Base-by-base conservation (phyloP, 2,113 vertebrate species). In the Archilochus colubris region DNA sequence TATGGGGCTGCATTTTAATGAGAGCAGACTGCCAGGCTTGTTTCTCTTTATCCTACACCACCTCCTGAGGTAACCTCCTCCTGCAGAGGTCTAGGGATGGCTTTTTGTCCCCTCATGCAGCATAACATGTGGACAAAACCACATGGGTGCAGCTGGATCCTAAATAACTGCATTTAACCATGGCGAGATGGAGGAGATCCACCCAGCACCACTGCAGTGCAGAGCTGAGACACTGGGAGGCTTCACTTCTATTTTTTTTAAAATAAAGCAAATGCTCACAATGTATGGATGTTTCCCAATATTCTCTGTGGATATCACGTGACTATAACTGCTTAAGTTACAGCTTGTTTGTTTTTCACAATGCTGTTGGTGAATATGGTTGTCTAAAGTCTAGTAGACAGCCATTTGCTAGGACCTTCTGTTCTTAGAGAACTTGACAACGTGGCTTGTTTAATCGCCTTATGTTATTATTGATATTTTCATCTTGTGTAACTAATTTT, bases 381-480 rank as follows among this genome's bases (percentile, higher is more conserved):
- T 91, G 80, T 82, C 89, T 88, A 3, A 63, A 85, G 75, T 23
- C 81, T 95, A 7, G 3, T 44, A 93, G 83, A 80, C 89, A 95
- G 74, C 62, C 92, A 80, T 95, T 92, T 95, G 93, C 88, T 82
- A 2, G n/a, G 89, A 23, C 94, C 94, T 96, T 97, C 96, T 97
- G 95, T 96, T 96, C 86, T 54, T 31, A 72, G 30, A 70, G 44
- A 70, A 89, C 81, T 30, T 63, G 89, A 85, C 94, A 87, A 33
- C 11, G 92, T 31, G 70, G 66, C 86, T 94, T 53, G 31, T 80
- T 91, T 70, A 84, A 55, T 64, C 1, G 70, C 91, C 94, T 82
- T 94, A 62, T 94, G 94, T 78, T 92, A 78, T 91, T 94, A 94
- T 87, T 94, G 93, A 92, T 89, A 51, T 87, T 91, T 88, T 84